phyloP scores from a whole-genome alignment of 2,113 vertebrate species.

The Hylia prasina region DNA sequence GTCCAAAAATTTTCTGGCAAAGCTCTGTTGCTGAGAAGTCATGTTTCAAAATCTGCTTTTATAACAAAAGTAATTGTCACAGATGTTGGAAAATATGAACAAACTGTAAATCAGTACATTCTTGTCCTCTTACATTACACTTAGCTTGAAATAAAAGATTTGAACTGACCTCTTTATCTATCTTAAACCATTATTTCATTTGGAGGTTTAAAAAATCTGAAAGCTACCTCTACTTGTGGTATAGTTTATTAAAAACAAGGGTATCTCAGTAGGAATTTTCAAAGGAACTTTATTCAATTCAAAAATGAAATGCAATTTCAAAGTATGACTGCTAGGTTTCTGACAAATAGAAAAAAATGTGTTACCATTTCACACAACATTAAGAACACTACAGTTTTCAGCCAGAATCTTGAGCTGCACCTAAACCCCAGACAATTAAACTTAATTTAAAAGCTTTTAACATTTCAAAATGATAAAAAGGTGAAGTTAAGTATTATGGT shows the following conservation, averaged over 20 bases:
- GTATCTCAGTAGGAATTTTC: neutral
- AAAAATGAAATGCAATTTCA: neutral
- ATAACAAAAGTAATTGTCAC: neutral
- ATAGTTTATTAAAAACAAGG: neutral
- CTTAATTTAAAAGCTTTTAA: neutral
- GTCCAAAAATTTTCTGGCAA: neutral
- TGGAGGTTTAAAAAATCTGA: neutral
- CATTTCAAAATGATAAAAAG: neutral
- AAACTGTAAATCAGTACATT: neutral
- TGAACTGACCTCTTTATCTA: neutral
- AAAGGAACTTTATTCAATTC: neutral
- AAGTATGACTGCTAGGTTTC: neutral
- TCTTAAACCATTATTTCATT: neutral
- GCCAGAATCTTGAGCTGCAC: neutral
- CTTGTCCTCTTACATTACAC: neutral
- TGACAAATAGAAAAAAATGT: neutral
- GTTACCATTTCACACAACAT: neutral
- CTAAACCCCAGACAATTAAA: neutral
- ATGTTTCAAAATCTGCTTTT: neutral
- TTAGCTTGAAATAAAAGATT: neutral
- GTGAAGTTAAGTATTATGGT: neutral
- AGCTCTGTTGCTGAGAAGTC: neutral
- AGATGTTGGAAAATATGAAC: neutral
- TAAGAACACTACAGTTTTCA: neutral
- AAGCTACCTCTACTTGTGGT: neutral